Conservation (phyloP, 2,888 invertebrate species). For the Melinopterus prodromus region DNA sequence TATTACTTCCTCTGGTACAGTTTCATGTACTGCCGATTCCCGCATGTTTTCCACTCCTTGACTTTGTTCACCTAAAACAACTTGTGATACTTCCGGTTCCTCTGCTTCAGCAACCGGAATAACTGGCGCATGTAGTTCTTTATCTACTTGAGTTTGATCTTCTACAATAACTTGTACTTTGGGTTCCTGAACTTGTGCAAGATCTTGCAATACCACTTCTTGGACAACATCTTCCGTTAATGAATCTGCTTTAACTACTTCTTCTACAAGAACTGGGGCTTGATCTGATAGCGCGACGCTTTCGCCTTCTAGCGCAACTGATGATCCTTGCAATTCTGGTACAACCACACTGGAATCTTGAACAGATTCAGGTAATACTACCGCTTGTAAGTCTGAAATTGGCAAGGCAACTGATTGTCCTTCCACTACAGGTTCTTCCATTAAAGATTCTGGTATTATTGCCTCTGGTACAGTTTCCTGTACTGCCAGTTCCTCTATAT, state of each 20-base stretch:
- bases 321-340: too few species aligned
- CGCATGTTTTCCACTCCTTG: background rate
- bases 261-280: background rate
- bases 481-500: background rate
- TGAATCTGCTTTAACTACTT: too few species aligned
- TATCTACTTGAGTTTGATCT: background rate
- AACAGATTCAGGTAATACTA: too few species aligned
- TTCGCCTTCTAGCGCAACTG: background rate
- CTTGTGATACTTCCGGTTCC: background rate
- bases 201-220: too few species aligned
- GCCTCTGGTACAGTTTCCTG: background rate
- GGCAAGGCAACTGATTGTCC: background rate
- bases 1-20: background rate
- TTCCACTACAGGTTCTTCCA: too few species aligned
- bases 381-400: too few species aligned
- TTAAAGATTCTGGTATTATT: too few species aligned
- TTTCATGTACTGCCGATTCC: background rate
- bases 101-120: background rate
- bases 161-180: background rate
- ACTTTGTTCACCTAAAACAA: background rate
- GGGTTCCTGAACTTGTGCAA: background rate
- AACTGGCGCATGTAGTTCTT: background rate
- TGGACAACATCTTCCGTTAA: too few species aligned
- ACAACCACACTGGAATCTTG: too few species aligned
- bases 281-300: too few species aligned